Evolutionary conservation across 2,113 vertebrate genomes (phyloP).

Genomic region (Callipepla squamata): DNA sequence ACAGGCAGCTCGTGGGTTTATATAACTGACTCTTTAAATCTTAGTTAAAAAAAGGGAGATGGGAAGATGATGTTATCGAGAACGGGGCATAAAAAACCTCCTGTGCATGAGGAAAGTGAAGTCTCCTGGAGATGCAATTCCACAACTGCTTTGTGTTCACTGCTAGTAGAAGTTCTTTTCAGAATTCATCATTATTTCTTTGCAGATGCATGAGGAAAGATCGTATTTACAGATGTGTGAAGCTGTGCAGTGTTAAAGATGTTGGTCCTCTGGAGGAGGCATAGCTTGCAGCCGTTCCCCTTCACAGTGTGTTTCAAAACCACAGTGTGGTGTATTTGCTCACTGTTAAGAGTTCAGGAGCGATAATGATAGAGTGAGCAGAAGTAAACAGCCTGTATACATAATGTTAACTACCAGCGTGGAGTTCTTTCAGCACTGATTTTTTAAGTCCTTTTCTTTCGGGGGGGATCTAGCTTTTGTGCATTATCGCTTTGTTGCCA

Average conservation of each 20-base stretch:
- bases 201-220: background rate
- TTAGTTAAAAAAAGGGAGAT: background rate
- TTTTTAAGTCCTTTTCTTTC: background rate
- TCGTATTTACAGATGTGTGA: background rate
- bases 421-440: background rate
- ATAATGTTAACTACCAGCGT: background rate
- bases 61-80: background rate
- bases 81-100: background rate
- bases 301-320: background rate
- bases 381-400: background rate
- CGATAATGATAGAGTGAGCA: background rate
- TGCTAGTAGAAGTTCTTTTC: background rate
- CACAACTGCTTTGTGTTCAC: background rate
- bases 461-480: background rate
- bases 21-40: background rate
- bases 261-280: background rate
- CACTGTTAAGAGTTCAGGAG: background rate
- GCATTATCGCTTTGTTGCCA: background rate
- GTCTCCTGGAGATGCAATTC: background rate
- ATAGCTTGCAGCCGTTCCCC: background rate
- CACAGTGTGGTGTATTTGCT: background rate
- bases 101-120: background rate
- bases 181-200: background rate
- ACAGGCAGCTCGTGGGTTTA: background rate
- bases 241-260: background rate